These are phyloP conservation scores for Chironomus riparius DNA, from an alignment of 2,888 invertebrate genomes.

Conservation along the genomic window DNA sequence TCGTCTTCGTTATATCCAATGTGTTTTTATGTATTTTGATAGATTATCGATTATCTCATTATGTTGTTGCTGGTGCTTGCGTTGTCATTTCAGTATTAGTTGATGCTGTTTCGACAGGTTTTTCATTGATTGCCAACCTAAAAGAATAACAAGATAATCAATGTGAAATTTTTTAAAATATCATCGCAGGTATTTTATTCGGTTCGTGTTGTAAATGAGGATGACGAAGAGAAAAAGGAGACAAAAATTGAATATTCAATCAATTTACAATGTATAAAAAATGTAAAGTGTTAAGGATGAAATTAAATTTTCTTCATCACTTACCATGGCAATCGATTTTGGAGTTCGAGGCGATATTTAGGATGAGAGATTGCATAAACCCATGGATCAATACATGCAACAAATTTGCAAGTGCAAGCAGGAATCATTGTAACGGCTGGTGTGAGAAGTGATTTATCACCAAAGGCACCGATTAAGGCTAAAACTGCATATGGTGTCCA, in stretches of 20 bases:
- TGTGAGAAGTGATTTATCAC: conserved; percentile 61
- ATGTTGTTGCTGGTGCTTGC: conserved; percentile 41
- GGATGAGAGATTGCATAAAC: conserved; percentile 88
- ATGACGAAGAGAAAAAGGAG: not conserved
- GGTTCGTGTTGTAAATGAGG: not conserved
- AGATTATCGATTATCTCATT: conserved; percentile 10
- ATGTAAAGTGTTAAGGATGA: not conserved
- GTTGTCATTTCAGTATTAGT: conserved; percentile 45
- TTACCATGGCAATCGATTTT: conserved; percentile 67
- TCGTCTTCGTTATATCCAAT: not conserved
- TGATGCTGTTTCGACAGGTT: conserved; percentile 51
- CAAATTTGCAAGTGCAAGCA: conserved; percentile 75
- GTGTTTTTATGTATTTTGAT: not conserved
- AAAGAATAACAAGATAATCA: too few species aligned
- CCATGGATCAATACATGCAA: conserved; percentile 87
- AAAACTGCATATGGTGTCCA: conserved; percentile 87
- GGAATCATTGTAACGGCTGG: conserved; percentile 76
- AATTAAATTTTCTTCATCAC: not conserved
- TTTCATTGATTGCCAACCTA: conserved; percentile 55
- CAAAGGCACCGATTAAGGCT: conserved; percentile 74
- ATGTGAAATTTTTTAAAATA: too few species aligned
- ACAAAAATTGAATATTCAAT: conserved; percentile 10
- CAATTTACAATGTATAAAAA: not conserved
- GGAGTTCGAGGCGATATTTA: conserved; percentile 70
- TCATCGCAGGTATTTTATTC: too few species aligned